These are phyloP conservation scores for Drosophila ustulata DNA, from an alignment of 2,888 invertebrate genomes.

Conservation along the genomic window DNA sequence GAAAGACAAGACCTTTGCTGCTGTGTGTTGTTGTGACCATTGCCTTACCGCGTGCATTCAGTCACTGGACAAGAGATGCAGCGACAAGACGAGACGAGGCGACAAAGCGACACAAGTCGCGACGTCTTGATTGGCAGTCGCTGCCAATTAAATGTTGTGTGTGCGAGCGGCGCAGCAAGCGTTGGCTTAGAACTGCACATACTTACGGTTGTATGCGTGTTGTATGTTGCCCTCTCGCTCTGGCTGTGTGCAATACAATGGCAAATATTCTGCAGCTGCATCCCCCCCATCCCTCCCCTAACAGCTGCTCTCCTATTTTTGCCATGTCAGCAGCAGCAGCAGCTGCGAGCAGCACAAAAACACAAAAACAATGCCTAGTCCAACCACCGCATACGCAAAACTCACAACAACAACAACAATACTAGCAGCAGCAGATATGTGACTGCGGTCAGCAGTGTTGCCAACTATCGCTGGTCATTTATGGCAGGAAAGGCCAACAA, in stretches of 20 bases:
- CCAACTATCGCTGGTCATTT: too few species aligned
- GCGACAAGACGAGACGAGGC: not conserved
- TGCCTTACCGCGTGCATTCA: constrained; percentile 21
- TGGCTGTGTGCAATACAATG: constrained; percentile 33
- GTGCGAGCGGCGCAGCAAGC: not conserved
- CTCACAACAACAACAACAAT: constrained; percentile 11
- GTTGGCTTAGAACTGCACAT: not conserved
- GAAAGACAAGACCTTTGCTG: not conserved
- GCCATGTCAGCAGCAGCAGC: constrained; percentile 48
- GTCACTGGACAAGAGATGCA: constrained; percentile 16
- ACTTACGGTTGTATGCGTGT: too few species aligned
- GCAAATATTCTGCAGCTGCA: constrained; percentile 54
- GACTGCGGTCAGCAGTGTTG: not conserved
- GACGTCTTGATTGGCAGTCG: constrained; percentile 62
- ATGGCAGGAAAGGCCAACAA: too few species aligned
- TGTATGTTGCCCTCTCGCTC: not conserved
- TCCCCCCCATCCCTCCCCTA: constrained; percentile 3
- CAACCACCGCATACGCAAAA: constrained; percentile 37
- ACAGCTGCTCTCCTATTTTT: constrained; percentile 36
- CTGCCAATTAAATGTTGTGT: constrained; percentile 57
- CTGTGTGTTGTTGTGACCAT: constrained; percentile 11
- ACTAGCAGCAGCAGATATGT: too few species aligned
- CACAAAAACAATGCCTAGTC: constrained; percentile 14
- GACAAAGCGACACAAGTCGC: constrained; percentile 20
- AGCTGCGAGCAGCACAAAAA: constrained; percentile 1